Base-by-base conservation (phyloP, 1,140 invertebrate species). In the Bombus balteatus region DNA sequence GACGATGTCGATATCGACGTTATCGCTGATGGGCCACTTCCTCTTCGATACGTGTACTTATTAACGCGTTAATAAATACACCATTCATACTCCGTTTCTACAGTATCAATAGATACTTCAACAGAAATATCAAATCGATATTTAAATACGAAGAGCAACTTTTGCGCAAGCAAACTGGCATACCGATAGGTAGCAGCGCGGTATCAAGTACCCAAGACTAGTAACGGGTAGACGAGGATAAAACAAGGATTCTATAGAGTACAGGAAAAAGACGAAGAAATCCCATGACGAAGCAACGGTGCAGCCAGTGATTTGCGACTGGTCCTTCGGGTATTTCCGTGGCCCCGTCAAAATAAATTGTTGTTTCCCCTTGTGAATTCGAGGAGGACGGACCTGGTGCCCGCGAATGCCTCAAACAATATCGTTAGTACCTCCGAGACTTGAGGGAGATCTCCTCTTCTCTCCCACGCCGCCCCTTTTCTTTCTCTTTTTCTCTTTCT, bases 341-440 rank as follows among this genome's bases (percentile, higher is more conserved):
- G 70, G 73, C 32, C 41, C 70, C 68, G 85, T 84, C 83, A 79
- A 85, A 87, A 87, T 87, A 87, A 87, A 87, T 87, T 84, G 82
- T 85, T 87, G 70, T 87, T 87, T n/a, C 62, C 82, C 62, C 70
- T 53, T n/a, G 86, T 74, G 86, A 80, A 68, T 85, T 71, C 32
- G 85, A 80, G 83, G 53, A 72, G 76, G 77, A 72, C 76, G 76
- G 72, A 53, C 47, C 70, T 74, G 90, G 81, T 90, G 90, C 82
- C 84, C 86, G 86, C 88, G 91, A 90, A 92, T 88, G 77, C 87
- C 84, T 79, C 81, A 86, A 93, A 92, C 90, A 91, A 91, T 94
- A 92, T 93, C 91, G 91, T 93, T 93, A 92, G 91, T 91, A 90
- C 86, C 88, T 88, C 84, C 88, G 86, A 89, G 89, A 89, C 81